These are phyloP conservation scores for Mythimna pallens DNA, from an alignment of 2,888 invertebrate genomes.

Conservation along the genomic window DNA sequence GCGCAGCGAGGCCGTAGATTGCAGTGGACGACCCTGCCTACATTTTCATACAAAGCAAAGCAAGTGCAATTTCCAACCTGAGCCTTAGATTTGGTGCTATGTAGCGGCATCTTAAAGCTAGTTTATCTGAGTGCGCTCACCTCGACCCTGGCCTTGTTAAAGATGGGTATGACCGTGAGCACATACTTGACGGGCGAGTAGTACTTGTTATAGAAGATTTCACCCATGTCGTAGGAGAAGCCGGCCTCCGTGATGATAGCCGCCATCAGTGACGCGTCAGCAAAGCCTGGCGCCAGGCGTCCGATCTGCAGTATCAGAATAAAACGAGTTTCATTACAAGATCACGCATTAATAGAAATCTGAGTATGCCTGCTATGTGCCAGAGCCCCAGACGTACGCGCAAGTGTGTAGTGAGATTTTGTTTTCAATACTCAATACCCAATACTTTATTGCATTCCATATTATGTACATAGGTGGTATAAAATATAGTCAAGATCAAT, in stretches of 20 bases:
- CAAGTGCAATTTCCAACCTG: neutral
- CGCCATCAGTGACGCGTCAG: conserved; percentile 93
- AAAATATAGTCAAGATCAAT: too few species aligned
- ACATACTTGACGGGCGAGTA: conserved; percentile 92
- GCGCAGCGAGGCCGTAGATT: neutral
- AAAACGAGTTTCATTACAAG: neutral
- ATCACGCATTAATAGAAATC: neutral
- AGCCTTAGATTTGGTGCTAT: neutral
- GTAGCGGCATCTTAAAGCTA: neutral
- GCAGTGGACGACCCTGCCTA: neutral
- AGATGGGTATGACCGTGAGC: conserved; percentile 92
- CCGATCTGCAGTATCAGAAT: conserved; percentile 88
- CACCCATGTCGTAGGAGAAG: conserved; percentile 91
- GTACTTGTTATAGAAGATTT: conserved; percentile 93
- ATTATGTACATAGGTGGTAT: too few species aligned
- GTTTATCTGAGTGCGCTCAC: conserved; percentile 60
- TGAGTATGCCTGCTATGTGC: too few species aligned
- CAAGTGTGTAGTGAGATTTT: too few species aligned
- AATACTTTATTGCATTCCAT: too few species aligned
- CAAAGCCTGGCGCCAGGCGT: conserved; percentile 92
- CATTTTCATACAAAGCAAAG: neutral
- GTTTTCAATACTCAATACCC: too few species aligned
- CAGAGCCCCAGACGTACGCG: too few species aligned
- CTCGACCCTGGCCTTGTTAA: conserved; percentile 89
- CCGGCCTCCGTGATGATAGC: conserved; percentile 90